Conservation (phyloP, 1,140 invertebrate species). For the Augochlora pura region DNA sequence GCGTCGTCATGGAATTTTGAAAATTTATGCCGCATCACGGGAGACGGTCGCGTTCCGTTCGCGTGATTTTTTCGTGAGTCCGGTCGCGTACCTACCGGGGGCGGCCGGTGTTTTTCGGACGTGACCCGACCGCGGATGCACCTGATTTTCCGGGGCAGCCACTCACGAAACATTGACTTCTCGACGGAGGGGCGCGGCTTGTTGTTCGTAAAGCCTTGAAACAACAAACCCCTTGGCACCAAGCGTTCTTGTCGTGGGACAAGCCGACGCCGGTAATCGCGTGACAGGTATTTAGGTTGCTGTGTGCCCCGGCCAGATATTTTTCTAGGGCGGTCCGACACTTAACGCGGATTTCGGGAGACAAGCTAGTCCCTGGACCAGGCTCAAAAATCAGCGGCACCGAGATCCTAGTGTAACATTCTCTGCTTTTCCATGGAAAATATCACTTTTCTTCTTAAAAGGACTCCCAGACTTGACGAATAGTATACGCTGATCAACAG, state of each 20-base stretch:
- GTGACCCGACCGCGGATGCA: conserved; percentile 4
- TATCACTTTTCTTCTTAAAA: no score
- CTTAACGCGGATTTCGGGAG: neutral
- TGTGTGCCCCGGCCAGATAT: neutral
- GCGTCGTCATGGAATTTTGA: neutral
- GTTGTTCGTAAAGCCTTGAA: conserved; percentile 4
- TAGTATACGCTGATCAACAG: no score
- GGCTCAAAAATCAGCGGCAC: neutral
- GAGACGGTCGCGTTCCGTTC: neutral
- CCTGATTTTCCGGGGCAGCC: neutral
- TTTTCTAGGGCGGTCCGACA: neutral
- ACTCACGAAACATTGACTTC: conserved; percentile 5
- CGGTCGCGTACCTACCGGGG: neutral
- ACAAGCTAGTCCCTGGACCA: neutral
- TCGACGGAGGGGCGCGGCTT: neutral
- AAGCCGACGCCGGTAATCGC: neutral
- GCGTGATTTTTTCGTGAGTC: neutral
- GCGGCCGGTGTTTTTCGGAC: neutral
- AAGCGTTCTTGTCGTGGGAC: neutral
- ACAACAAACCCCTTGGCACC: conserved; percentile 5
- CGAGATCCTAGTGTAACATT: neutral
- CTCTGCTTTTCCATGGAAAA: no score
- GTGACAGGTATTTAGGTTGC: conserved; percentile 5
- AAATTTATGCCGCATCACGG: neutral
- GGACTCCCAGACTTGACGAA: no score